Base-by-base conservation (phyloP, 1,140 invertebrate species). In the Caenorhabditis inopinata region DNA sequence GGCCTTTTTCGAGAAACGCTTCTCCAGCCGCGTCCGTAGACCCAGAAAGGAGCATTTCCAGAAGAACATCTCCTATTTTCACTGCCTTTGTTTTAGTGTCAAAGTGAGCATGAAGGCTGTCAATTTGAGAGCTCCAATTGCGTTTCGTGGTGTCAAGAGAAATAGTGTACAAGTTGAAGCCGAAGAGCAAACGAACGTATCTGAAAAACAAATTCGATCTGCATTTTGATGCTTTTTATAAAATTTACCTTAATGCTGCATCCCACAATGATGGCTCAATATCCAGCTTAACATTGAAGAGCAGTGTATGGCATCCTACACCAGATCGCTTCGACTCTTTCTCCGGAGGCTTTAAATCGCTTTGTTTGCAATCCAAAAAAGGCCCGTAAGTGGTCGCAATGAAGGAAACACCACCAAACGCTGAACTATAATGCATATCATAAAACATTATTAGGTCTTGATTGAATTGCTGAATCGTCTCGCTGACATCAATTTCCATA, bases 101-200 rank as follows among this genome's bases (percentile, higher is more conserved):
- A 38, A 68, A 68, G 6, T 38, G 32, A 21, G 58, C 4, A 11
- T 68, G 58, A 21, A 68, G 58, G 23, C 5, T 27, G n/a, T 11
- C 58, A 9, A 68, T n/a, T 68, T 68, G 58, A 6, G 14, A 21
- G 1, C 21, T 12, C 58, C 58, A 68, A 27, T 68, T 68, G 2
- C 32, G 29, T 68, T 68, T 68, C 12, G 58, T 68, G 2, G 58
- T 68, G 11, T 68, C 58, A 4, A 68, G n/a, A 9, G 58, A 68
- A 27, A 68, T 68, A 38, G n/a, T 68, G 58, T 68, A 68, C 58
- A 68, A 38, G 32, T 68, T 68, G 32, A 32, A 68, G n/a, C 16
- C 58, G 7, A 32, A 68, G 6, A 32, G 58, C 12, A 68, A 32
- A 21, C 58, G 58, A 42, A 68, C 21, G n/a, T 68, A 68, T 68